phyloP scores from a whole-genome alignment of 2,888 invertebrate genomes.

The Gordius sp. region DNA sequence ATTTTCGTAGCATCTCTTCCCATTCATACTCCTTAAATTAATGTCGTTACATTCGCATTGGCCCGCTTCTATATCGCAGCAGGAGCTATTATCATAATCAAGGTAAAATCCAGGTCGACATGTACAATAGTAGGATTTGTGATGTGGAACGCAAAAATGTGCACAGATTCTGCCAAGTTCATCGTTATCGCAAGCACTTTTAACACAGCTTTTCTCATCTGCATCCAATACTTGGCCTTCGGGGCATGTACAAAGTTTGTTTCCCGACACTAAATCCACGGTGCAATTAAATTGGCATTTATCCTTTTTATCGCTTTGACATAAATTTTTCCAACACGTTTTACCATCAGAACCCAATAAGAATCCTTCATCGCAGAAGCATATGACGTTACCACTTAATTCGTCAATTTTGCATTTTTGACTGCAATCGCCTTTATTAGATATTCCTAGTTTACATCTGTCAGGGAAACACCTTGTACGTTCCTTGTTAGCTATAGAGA shows the following conservation, averaged over 20 bases:
- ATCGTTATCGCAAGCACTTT: background rate
- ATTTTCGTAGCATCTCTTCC: background rate
- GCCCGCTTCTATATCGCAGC: background rate
- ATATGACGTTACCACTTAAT: constrained; percentile 16
- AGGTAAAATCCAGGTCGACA: background rate
- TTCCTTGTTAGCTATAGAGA: background rate
- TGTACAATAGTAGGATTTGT: background rate
- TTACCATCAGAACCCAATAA: constrained; percentile 20
- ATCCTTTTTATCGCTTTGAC: background rate
- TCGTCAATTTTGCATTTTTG: background rate
- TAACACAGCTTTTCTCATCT: background rate
- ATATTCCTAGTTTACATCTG: background rate
- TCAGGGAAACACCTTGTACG: background rate
- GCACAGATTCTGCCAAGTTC: background rate
- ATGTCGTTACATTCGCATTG: background rate
- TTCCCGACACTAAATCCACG: background rate
- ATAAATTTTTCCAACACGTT: constrained; percentile 18
- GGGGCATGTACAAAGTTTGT: background rate
- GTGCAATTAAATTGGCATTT: background rate
- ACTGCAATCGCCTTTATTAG: background rate
- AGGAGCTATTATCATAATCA: background rate
- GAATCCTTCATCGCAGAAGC: constrained; percentile 22
- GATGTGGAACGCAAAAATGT: background rate
- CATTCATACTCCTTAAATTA: background rate
- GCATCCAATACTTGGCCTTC: background rate